Conservation (phyloP, 2,797 vertebrate species). For the Crenuchus spilurus region DNA sequence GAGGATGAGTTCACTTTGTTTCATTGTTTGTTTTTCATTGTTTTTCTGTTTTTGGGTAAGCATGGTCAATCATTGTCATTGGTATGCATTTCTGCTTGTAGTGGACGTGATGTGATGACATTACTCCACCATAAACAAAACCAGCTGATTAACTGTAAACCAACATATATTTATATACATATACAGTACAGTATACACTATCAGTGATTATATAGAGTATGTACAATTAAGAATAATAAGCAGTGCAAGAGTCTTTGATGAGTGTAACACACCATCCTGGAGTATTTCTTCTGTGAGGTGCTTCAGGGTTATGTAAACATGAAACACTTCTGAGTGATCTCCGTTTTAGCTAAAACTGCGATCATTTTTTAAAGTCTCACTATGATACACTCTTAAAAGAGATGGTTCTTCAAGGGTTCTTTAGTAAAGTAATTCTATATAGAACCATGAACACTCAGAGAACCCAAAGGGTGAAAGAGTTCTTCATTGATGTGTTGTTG, state of each 20-base stretch:
- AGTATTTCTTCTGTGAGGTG: background rate
- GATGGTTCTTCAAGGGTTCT: too few relatives aligned
- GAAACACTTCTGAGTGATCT: slow-evolving; percentile 3
- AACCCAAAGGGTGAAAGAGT: too few relatives aligned
- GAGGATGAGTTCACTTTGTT: slow-evolving; percentile 23
- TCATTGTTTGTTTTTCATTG: slow-evolving; percentile 37
- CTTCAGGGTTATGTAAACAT: background rate
- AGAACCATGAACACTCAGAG: too few relatives aligned
- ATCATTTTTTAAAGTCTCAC: background rate
- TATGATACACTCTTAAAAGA: too few relatives aligned
- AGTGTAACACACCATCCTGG: background rate
- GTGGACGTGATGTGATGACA: slow-evolving; percentile 56
- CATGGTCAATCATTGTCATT: slow-evolving; percentile 52
- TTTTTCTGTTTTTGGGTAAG: slow-evolving; percentile 43
- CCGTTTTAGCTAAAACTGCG: background rate
- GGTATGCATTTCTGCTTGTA: slow-evolving; percentile 58
- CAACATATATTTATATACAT: slow-evolving; percentile 58
- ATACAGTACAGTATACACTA: slow-evolving; percentile 55
- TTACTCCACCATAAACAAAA: slow-evolving; percentile 67
- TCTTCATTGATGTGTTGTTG: too few relatives aligned
- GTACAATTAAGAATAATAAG: slow-evolving; percentile 19
- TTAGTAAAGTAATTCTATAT: too few relatives aligned
- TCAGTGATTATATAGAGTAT: slow-evolving; percentile 47
- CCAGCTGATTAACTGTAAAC: slow-evolving; percentile 65
- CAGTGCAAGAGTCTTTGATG: slow-evolving; percentile 28